A percentile compares a stretch with the other conserved stretches of the same genome.
These are phyloP conservation scores for Coregonus ussuriensis DNA, from an alignment of 2,797 vertebrate genomes.

Conservation along the genomic window DNA sequence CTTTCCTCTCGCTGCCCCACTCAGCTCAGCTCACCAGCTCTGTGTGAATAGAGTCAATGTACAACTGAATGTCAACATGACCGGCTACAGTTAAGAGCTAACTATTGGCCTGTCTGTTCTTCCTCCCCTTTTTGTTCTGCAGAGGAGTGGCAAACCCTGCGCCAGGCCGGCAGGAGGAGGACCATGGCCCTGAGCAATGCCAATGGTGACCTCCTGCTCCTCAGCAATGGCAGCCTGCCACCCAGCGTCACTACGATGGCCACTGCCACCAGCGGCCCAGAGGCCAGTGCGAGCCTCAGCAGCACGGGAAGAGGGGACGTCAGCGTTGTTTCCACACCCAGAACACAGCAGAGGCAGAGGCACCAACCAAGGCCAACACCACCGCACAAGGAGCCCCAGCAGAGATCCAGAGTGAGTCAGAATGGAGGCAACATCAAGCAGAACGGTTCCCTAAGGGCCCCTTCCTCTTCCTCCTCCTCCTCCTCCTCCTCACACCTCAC, in stretches of 20 bases:
- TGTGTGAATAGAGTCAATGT: slow-evolving; percentile 27
- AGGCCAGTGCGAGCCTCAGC: slow-evolving; percentile 25
- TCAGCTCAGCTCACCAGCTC: slow-evolving; percentile 3
- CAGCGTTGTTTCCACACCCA: background rate
- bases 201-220: slow-evolving; percentile 69
- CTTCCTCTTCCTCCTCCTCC: slow-evolving; percentile 49
- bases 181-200: slow-evolving; percentile 85
- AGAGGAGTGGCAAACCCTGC: slow-evolving; percentile 60
- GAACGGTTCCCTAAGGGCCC: slow-evolving; percentile 79
- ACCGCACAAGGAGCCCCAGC: slow-evolving; percentile 12
- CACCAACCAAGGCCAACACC: background rate
- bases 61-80: slow-evolving; percentile 15
- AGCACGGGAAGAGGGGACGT: slow-evolving; percentile 23
- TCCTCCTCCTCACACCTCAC: slow-evolving; percentile 48
- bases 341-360: slow-evolving; percentile 10
- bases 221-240: slow-evolving; percentile 75
- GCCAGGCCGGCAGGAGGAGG: slow-evolving; percentile 46
- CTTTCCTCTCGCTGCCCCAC: background rate
- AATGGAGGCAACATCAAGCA: slow-evolving; percentile 79
- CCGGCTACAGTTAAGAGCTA: background rate
- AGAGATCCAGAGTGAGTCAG: slow-evolving; percentile 56
- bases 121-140: slow-evolving; percentile 3
- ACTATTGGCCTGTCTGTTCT: background rate
- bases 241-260: slow-evolving; percentile 36
- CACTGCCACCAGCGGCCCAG: background rate